Evolutionary conservation across 2,888 invertebrate species (phyloP).

Genomic region (Aphodius granarius): DNA sequence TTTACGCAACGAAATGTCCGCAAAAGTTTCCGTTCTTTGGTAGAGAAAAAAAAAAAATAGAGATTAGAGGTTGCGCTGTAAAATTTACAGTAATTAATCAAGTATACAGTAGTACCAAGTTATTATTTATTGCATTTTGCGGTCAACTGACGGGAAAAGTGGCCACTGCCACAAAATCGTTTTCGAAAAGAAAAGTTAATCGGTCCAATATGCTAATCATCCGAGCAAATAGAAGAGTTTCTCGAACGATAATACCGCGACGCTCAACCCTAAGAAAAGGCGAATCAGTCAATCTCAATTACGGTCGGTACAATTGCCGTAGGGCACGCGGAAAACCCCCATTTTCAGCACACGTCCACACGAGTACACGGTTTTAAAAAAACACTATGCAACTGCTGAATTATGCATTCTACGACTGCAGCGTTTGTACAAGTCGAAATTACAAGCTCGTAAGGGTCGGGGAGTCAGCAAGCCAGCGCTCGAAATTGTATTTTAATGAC

Average conservation of each 20-base stretch:
- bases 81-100: too few relatives aligned
- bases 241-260: background rate
- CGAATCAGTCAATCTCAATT: conserved; percentile 12
- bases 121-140: background rate
- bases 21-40: too few relatives aligned
- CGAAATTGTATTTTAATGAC: conserved; percentile 34
- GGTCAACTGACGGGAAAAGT: background rate
- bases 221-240: conserved; percentile 2
- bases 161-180: background rate
- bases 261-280: background rate
- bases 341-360: background rate
- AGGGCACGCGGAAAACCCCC: background rate
- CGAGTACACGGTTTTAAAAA: background rate
- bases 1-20: background rate
- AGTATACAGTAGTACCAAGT: background rate
- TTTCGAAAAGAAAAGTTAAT: background rate
- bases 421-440: conserved; percentile 35
- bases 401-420: conserved; percentile 37
- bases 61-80: too few relatives aligned
- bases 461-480: conserved; percentile 21
- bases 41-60: too few relatives aligned
- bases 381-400: conserved; percentile 28
- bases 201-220: conserved; percentile 6
- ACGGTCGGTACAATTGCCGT: background rate
- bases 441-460: conserved; percentile 31